Evolutionary conservation across 2,797 vertebrate genomes (phyloP), one percentile per base, ranked within the genome.

Genomic region (Clamator glandarius): DNA sequence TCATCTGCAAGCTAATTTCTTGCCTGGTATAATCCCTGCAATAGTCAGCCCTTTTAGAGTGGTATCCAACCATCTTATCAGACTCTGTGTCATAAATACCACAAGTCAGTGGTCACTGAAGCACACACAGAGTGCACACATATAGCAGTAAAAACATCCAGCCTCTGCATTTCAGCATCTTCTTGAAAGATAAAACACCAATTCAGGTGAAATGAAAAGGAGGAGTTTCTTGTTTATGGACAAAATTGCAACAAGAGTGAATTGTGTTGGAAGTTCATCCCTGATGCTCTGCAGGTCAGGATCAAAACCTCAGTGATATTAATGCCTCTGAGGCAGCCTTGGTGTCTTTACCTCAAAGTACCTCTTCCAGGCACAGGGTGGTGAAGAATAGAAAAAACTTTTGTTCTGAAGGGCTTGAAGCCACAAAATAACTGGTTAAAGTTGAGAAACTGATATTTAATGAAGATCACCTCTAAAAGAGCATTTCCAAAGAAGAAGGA

Each of bases 211-310:
- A 5, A 24, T 4, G 44, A 6, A 25, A 16, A 35, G 6, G 7
- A 48, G 12, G 12, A 1, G 0, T 15, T 41, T 73, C 4, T 3
- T 51, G 17, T 8, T 46, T 11, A 29, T 14, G 13, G 28, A 12
- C 11, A 80, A 70, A 75, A 61, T 54, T 75, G 14, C 4, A 84
- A 4, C 9, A 11, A 9, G 7, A 42, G 5, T n/a, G 8, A 51
- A 46, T 26, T 15, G 9, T 1, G 1, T 4, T 54, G 46, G 16
- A 68, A 5, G n/a, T 25, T 75, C 54, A 52, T 8, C 8, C 11
- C 5, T 33, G 29, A n/a, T 39, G 26, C 20, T 14, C 4, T 16
- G 19, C 6, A 63, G 52, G 41, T 26, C 29, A 15, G 8, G 31
- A 39, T n/a, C 15, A 5, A 9, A 77, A 50, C 29, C 25, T 41